phyloP scores from a whole-genome alignment of 1,140 invertebrate species.

The Philotrypesis tridentata region DNA sequence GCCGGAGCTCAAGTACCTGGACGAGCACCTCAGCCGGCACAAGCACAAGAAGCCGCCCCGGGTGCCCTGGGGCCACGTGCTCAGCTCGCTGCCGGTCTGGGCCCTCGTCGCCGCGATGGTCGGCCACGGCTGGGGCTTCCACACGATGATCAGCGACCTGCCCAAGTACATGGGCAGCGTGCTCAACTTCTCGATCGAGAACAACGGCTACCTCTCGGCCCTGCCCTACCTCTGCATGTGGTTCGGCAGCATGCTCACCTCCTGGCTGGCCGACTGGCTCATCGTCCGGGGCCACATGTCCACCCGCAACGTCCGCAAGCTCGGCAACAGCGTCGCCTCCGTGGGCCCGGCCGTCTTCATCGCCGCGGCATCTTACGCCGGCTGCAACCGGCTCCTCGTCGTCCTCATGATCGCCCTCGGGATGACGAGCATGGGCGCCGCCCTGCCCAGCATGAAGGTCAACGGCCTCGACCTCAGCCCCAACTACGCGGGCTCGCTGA shows the following conservation, averaged over 20 bases:
- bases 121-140: conserved; percentile 96
- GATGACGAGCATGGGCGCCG: conserved; percentile 84
- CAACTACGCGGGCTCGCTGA: conserved; percentile 87
- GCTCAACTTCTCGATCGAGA: conserved; percentile 86
- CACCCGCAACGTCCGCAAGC: conserved; percentile 79
- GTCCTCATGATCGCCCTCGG: conserved; percentile 81
- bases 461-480: conserved; percentile 89
- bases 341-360: conserved; percentile 85
- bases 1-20: conserved; percentile 84
- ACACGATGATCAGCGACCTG: conserved; percentile 93
- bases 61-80: conserved; percentile 82
- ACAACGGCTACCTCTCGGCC: conserved; percentile 81
- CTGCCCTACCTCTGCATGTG: conserved; percentile 84
- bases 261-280: conserved; percentile 81
- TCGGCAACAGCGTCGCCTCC: conserved; percentile 83
- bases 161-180: conserved; percentile 95
- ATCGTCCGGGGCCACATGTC: conserved; percentile 76
- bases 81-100: conserved; percentile 85
- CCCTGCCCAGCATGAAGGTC: conserved; percentile 81
- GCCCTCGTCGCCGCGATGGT: conserved; percentile 83
- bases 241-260: conserved; percentile 80
- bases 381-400: conserved; percentile 80
- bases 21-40: conserved; percentile 77
- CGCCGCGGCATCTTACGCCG: conserved; percentile 86
- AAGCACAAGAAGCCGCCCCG: conserved; percentile 75